Conservation (phyloP, 1,140 invertebrate genomes). For the Drosophila subpulchrella region DNA sequence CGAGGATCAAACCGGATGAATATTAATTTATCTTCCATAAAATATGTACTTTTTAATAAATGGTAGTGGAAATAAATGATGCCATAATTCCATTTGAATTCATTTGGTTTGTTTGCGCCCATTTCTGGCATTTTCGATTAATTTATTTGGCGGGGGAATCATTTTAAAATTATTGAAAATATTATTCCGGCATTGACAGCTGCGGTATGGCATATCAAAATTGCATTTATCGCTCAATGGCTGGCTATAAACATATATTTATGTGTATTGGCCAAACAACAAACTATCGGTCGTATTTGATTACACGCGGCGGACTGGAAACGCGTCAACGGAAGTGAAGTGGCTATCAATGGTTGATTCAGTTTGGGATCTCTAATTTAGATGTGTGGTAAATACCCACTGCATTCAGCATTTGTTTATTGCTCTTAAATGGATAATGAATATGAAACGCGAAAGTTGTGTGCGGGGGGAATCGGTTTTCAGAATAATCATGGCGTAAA, state of each 20-base stretch:
- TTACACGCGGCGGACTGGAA: constrained; percentile 18
- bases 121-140: constrained; percentile 40
- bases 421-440: constrained; percentile 66
- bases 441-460: constrained; percentile 26
- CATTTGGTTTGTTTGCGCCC: constrained; percentile 10
- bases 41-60: constrained; percentile 21
- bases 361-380: constrained; percentile 66
- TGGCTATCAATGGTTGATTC: constrained; percentile 47
- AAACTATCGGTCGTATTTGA: constrained; percentile 66
- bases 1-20: background rate
- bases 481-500: constrained; percentile 9
- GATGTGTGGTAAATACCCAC: constrained; percentile 63
- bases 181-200: constrained; percentile 75
- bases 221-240: constrained; percentile 54
- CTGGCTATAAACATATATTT: constrained; percentile 21
- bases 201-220: constrained; percentile 61
- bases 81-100: constrained; percentile 44
- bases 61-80: constrained; percentile 37
- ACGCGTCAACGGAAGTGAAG: constrained; percentile 14
- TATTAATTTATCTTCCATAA: constrained; percentile 17
- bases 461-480: constrained; percentile 5
- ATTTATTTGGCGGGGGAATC: constrained; percentile 42
- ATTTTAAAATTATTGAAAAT: constrained; percentile 76
- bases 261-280: constrained; percentile 29
- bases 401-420: constrained; percentile 62